Percentiles rank a stretch among this genome's conserved stretches.
Conservation (phyloP, 2,113 vertebrate species). For the Strix aluco region DNA sequence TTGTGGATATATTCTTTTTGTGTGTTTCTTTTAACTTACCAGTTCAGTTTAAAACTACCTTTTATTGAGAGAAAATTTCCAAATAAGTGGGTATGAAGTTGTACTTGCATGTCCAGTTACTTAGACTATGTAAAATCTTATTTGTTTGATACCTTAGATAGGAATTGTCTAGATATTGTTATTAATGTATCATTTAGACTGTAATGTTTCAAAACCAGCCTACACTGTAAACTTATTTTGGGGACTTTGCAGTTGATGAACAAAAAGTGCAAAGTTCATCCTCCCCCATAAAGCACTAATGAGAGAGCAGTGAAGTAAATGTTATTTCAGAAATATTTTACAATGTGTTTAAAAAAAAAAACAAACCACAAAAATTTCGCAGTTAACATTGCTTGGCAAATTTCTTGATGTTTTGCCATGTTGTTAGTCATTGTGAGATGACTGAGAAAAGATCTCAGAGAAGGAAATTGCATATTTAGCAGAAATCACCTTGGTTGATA, state of each 20-base stretch:
- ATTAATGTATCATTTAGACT: neutral
- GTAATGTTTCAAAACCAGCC: neutral
- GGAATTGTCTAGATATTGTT: neutral
- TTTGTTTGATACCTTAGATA: neutral
- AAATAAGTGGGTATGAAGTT: neutral
- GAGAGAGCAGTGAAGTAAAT: neutral
- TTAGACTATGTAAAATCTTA: neutral
- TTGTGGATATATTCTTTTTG: neutral
- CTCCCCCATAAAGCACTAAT: neutral
- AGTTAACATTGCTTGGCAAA: neutral
- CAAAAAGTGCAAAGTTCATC: neutral
- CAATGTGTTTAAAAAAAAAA: neutral
- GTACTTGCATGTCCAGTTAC: neutral
- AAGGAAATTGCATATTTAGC: neutral
- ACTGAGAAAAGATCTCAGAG: neutral
- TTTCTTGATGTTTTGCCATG: neutral
- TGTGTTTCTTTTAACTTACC: neutral
- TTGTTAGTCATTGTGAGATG: neutral
- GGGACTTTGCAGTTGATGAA: neutral
- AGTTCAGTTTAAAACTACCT: neutral
- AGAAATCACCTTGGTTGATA: neutral
- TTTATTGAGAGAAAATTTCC: neutral
- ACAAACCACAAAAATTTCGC: no score
- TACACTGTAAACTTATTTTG: neutral
- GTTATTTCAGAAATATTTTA: neutral